Base-by-base conservation (phyloP, 2,888 invertebrate species). In the Drosophila nigricruria region DNA sequence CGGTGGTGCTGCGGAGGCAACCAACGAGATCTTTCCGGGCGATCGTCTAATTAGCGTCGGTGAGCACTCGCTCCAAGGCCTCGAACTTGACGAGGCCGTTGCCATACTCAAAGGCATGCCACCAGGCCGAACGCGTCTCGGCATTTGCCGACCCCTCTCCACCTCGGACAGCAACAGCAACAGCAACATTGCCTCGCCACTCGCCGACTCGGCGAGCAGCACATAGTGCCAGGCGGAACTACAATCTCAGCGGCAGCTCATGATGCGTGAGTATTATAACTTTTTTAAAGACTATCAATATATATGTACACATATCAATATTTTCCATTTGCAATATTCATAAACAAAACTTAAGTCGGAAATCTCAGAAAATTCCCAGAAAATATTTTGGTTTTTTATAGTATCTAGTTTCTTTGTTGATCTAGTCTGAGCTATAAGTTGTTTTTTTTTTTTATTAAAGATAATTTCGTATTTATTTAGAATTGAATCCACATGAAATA, bases 1-100 rank as follows among this genome's bases (percentile, higher is more conserved):
- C 36, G 98, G 98, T 66, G 99, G 99, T 38, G 97, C 98, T n/a
- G 99, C 99, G 18, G 98, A 98, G 93, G 95, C 96, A 80, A 98
- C 98, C 91, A 98, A 98, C 43, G 95, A 97, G 69, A 95, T 99
- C 76, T 97, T 98, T 81, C 99, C 99, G 0, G 99, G 99, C 27
- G 99, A 99, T 93, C 94, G 99, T 79, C 95, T 98, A 27, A 95
- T 97, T 88, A 97, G 97, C 47, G 99, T 99, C 14, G 98, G 99
- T 92, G 97, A 97, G 82, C 96, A 95, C 81, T 95, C 96, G 91
- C 95, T 99, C 82, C 97, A 97, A 90, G 98, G 98, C 92, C 97
- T 98, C 36, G 97, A 97, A 0, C 93, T 99, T 75, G 99, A 99
- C 92, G 96, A 97, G 93, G 99, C 99, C 9, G 99, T 99, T 53